Base-by-base conservation (phyloP, 92 coral and sea anemone genomes). In the Palythoa caribaeorum region DNA sequence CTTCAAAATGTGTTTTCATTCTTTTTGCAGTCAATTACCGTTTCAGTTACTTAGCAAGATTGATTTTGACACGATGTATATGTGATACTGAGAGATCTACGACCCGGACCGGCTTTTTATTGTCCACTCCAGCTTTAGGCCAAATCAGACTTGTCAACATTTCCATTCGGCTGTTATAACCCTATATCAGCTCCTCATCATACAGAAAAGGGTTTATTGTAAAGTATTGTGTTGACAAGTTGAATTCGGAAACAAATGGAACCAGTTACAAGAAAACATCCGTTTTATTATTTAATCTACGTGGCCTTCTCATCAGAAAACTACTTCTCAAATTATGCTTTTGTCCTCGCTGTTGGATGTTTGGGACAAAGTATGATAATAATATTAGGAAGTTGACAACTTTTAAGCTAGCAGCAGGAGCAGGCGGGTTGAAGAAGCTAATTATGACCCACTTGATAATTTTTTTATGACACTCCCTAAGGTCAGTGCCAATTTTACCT, bases 401-500 rank as follows among this genome's bases (percentile, higher is more conserved):
- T 90, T 90, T 94, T 90, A 90, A 69, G 83, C 80, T 75, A 88
- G 53, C 91, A 90, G 88, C 86, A 48, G 73, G 89, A 79, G 90
- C 80, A 91, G 93, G 90, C 94, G 90, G 92, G 70, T 21, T 71
- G 70, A 84, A 83, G 83, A 59, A 83, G 93, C 91, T 89, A 91
- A 94, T 90, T 81, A 87, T 78, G 75, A 76, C 91, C 90, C 93
- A 89, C 93, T 94, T 92, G 95, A 90, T 90, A 92, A 91, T 81
- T 60, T 40, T 40, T 28, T 66, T 66, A 10, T 63, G 20, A 81
- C 48, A 81, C 86, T 47, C 76, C 76, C 35, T 28, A 65, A 44
- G 20, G 35, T 4, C 9, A 17, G 78, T 78, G 35, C 66, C 74
- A 63, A 81, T 20, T 28, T 81, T 48, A 17, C 74, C 50, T 39